Conservation (phyloP, 2,113 vertebrate genomes). For the Alethe diademata region DNA sequence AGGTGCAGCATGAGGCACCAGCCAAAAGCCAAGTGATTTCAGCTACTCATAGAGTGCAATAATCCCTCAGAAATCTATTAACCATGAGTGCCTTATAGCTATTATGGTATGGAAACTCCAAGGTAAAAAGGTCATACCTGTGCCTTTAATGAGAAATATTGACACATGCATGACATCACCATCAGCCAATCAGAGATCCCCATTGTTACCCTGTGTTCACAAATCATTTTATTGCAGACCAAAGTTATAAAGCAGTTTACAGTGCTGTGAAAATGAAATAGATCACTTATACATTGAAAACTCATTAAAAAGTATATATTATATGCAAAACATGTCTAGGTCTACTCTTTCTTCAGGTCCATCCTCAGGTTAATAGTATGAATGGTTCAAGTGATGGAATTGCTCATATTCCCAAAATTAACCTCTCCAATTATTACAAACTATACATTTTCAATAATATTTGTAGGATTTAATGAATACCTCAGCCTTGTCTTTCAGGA, state of each 20-base stretch:
- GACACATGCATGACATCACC: constrained; percentile 48
- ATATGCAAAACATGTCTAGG: background rate
- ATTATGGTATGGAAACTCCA: constrained; percentile 46
- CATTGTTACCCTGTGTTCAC: background rate
- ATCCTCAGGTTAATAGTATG: background rate
- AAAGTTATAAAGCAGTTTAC: background rate
- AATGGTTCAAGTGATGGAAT: background rate
- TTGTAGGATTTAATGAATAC: background rate
- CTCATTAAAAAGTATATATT: background rate
- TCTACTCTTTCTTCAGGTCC: background rate
- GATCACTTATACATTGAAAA: background rate
- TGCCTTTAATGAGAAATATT: constrained; percentile 59
- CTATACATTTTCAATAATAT: background rate
- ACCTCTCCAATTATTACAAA: background rate
- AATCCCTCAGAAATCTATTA: constrained; percentile 62
- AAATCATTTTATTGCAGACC: constrained; percentile 11
- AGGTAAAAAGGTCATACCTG: constrained; percentile 68
- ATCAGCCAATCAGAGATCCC: constrained; percentile 22
- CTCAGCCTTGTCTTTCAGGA: background rate
- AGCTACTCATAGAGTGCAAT: constrained; percentile 46
- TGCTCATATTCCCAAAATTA: background rate
- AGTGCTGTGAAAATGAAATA: constrained; percentile 1
- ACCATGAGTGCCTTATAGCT: constrained; percentile 10
- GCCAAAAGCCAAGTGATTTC: constrained; percentile 45
- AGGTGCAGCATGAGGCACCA: constrained; percentile 46